phyloP scores from a whole-genome alignment of 2,888 invertebrate genomes.

The Hydropsyche betteni region DNA sequence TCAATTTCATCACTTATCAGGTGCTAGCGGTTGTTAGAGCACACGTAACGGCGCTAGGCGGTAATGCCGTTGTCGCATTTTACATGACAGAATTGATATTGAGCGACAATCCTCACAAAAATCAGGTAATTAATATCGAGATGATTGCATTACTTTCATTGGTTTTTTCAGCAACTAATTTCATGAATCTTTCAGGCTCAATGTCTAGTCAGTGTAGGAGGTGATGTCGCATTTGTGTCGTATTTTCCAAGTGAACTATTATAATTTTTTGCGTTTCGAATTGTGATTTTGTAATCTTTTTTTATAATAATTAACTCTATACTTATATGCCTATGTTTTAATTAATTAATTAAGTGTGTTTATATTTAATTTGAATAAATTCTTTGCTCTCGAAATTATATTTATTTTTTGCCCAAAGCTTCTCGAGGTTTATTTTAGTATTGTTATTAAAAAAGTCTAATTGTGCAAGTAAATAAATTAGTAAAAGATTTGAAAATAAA shows the following conservation, averaged over 20 bases:
- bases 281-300: too few relatives aligned
- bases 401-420: too few relatives aligned
- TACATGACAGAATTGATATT: constrained; percentile 92
- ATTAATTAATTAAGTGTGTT: too few relatives aligned
- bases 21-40: constrained; percentile 91
- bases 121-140: constrained; percentile 75
- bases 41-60: constrained; percentile 91
- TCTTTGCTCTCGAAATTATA: too few relatives aligned
- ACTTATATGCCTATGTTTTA: too few relatives aligned
- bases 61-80: constrained; percentile 94
- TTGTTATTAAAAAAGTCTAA: too few relatives aligned
- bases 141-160: not conserved
- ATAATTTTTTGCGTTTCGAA: too few relatives aligned
- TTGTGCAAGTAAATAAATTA: too few relatives aligned
- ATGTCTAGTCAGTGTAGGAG: constrained; percentile 94
- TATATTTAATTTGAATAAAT: too few relatives aligned
- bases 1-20: constrained; percentile 54
- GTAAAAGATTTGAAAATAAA: too few relatives aligned
- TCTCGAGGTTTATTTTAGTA: too few relatives aligned
- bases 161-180: not conserved
- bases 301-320: too few relatives aligned
- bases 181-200: constrained; percentile 78
- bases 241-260: constrained; percentile 69
- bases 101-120: constrained; percentile 93
- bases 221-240: constrained; percentile 88